Evolutionary conservation across 2,888 invertebrate species (phyloP), one percentile per base, ranked within the genome.

Genomic region (Ennomos fuscantarius): DNA sequence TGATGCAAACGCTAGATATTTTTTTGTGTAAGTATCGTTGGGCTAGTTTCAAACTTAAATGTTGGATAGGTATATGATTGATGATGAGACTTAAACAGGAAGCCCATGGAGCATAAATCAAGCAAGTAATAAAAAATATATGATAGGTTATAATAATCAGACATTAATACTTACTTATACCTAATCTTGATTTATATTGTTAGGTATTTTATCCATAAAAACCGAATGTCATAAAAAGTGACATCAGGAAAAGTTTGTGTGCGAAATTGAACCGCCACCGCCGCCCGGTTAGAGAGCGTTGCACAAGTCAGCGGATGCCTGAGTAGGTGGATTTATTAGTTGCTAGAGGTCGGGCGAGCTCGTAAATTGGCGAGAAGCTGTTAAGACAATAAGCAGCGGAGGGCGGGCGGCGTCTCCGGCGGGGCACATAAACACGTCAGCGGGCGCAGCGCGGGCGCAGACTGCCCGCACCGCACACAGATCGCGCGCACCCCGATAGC

Each of bases 301-400:
- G 60, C 55, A 56, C 60, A 59, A 63, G 52, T 42, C 54, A 45
- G 60, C 54, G 52, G 44, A 11, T 45, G 60, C 61, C 62, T 51
- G 64, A 58, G 73, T 72, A 61, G 74, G 73, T 57, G 72, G 73
- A 76, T 78, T 78, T 78, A 78, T 78, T 77, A 73, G 69, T 76
- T 76, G 77, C 76, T 77, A 77, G 79, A 78, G 72, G 77, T 70
- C 55, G 72, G 73, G 72, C 75, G 73, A 72, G 75, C 77, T 84
- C 85, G 81, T 87, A 87, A 88, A 88, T 85, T 82, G 75, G 77
- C 72, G 69, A 75, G 76, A 81, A 73, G 76, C 82, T 82, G 86
- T 86, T 87, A 84, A 84, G 84, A 90, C 89, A 90, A 89, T 89
- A 86, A 84, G 80, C 81, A 73, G 81, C 73, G 69, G 86, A 85